Conservation (phyloP, 2,888 invertebrate genomes). For the Dexiosoma caninum region DNA sequence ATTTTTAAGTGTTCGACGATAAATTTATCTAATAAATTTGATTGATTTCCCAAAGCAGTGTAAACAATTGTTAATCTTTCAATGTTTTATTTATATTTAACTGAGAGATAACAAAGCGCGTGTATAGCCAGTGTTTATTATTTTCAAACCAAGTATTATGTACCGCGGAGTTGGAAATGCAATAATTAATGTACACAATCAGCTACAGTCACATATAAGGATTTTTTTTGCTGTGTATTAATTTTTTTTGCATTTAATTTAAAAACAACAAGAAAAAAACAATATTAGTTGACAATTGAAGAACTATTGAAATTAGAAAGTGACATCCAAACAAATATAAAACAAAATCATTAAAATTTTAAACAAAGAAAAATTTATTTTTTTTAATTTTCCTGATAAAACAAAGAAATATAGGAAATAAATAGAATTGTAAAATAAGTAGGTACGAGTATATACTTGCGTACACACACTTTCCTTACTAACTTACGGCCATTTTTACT, state of each 20-base stretch:
- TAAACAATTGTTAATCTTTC: not conserved
- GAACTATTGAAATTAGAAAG: not conserved
- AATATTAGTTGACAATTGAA: not conserved
- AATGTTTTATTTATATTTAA: not conserved
- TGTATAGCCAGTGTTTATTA: not conserved
- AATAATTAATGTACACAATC: no score
- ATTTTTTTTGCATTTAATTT: not conserved
- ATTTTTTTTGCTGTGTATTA: not conserved
- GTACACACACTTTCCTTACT: no score
- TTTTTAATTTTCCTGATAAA: not conserved
- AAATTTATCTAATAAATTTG: not conserved
- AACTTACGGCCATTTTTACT: no score
- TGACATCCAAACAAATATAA: not conserved
- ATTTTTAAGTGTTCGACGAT: not conserved
- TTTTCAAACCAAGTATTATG: no score
- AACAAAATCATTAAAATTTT: not conserved
- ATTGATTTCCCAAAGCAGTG: not conserved
- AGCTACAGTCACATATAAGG: not conserved
- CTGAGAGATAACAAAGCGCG: not conserved
- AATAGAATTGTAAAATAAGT: not conserved
- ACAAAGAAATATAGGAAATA: not conserved
- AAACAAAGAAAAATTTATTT: not conserved
- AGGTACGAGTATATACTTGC: not conserved
- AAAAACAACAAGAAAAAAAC: not conserved
- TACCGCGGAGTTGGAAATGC: no score